phyloP scores from a whole-genome alignment of 1,140 invertebrate species.

The Drosophila pectinifera region DNA sequence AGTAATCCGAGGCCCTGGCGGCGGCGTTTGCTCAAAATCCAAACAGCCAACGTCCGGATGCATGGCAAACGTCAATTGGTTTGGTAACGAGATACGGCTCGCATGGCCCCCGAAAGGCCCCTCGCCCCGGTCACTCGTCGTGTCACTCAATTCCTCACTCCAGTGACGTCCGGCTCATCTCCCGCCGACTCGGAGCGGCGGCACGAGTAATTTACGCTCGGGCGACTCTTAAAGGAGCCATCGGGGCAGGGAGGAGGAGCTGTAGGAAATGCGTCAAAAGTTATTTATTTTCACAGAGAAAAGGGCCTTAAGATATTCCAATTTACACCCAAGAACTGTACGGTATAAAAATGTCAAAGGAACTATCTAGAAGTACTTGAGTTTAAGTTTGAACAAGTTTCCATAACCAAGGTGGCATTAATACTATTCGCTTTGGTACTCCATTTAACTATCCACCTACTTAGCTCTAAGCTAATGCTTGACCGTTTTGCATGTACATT shows the following conservation, averaged over 20 bases:
- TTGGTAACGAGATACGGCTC: slow-evolving; percentile 66
- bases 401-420: too few relatives aligned
- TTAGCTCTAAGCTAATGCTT: too few relatives aligned
- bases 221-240: slow-evolving; percentile 34
- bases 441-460: too few relatives aligned
- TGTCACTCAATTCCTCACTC: background rate
- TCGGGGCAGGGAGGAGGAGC: background rate
- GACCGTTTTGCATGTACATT: background rate
- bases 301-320: background rate
- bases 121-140: background rate
- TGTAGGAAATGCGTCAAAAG: background rate
- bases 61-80: slow-evolving; percentile 68
- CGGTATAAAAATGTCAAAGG: too few relatives aligned
- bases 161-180: slow-evolving; percentile 15
- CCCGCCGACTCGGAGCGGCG: slow-evolving; percentile 8
- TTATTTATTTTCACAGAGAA: background rate
- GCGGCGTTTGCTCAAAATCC: slow-evolving; percentile 59
- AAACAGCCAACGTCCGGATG: slow-evolving; percentile 22
- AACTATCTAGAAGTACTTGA: background rate
- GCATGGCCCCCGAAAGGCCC: too few relatives aligned
- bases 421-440: too few relatives aligned
- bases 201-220: slow-evolving; percentile 33
- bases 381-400: background rate
- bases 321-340: background rate
- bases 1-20: slow-evolving; percentile 65